These are phyloP conservation scores for Steinernema scapterisci DNA, from an alignment of 2,888 invertebrate genomes.

Conservation along the genomic window DNA sequence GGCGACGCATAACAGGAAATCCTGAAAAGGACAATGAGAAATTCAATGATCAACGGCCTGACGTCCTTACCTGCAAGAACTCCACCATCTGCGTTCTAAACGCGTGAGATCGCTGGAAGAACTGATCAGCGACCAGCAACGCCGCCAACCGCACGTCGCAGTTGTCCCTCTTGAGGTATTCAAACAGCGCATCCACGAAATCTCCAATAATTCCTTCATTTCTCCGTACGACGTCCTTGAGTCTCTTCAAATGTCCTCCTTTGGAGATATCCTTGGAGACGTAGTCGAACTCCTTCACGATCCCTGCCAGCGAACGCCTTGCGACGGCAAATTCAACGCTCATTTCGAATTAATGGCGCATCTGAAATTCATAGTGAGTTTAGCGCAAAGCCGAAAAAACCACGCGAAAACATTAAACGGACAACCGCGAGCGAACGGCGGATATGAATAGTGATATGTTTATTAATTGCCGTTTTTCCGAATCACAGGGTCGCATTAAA, in stretches of 20 bases:
- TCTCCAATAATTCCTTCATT: conserved; percentile 39
- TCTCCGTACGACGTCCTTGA: conserved; percentile 39
- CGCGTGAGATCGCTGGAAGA: conserved; percentile 50
- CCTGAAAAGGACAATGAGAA: conserved; percentile 44
- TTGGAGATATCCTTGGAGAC: conserved; percentile 41
- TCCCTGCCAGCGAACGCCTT: conserved; percentile 1
- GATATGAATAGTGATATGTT: background rate
- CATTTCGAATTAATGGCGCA: background rate
- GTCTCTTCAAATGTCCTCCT: conserved; percentile 39
- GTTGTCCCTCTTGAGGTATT: conserved; percentile 39
- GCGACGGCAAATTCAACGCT: background rate
- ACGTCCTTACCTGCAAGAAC: conserved; percentile 44
- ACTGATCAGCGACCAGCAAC: conserved; percentile 53
- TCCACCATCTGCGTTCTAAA: conserved; percentile 53
- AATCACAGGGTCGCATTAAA: background rate
- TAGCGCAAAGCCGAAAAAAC: background rate
- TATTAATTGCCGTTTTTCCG: background rate
- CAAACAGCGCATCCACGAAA: conserved; percentile 45
- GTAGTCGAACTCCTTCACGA: conserved; percentile 42
- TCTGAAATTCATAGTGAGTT: background rate
- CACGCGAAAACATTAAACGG: background rate
- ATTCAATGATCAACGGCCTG: no score
- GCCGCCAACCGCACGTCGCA: conserved; percentile 46
- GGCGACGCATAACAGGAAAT: conserved; percentile 50
- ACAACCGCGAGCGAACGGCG: background rate